These are phyloP conservation scores for Lycia hirtaria DNA, from an alignment of 2,888 invertebrate genomes.

Conservation along the genomic window DNA sequence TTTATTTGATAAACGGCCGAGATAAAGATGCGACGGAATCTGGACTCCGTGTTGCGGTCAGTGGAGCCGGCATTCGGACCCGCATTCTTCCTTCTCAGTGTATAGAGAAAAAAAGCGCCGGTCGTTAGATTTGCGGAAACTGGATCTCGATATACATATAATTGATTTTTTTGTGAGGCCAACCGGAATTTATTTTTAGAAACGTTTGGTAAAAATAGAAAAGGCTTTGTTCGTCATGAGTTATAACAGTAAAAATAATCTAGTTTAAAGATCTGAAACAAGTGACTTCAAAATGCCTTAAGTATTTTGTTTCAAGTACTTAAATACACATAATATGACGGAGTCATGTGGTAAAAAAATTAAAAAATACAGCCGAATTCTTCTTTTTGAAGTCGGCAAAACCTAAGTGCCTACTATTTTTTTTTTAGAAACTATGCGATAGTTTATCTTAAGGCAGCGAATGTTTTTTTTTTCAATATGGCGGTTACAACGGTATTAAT, in stretches of 20 bases:
- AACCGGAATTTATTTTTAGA: slow-evolving; percentile 1
- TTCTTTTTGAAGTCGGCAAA: too few relatives aligned
- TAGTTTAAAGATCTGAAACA: too few relatives aligned
- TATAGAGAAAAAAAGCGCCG: slow-evolving; percentile 14
- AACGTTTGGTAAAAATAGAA: slow-evolving; percentile 9
- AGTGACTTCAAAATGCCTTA: too few relatives aligned
- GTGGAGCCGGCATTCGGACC: slow-evolving; percentile 36
- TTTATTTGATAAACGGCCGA: slow-evolving; percentile 79
- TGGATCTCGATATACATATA: slow-evolving; percentile 7
- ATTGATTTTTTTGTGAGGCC: slow-evolving; percentile 5
- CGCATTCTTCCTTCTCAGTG: slow-evolving; percentile 25
- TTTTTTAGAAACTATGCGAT: too few relatives aligned
- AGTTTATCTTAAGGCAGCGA: too few relatives aligned
- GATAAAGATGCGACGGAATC: slow-evolving; percentile 68
- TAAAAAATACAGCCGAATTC: too few relatives aligned
- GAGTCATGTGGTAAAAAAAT: too few relatives aligned
- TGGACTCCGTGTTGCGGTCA: slow-evolving; percentile 63
- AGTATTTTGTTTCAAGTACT: too few relatives aligned
- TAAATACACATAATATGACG: too few relatives aligned
- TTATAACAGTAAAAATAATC: not conserved
- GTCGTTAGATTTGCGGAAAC: slow-evolving; percentile 11
- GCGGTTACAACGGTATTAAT: too few relatives aligned
- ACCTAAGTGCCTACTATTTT: too few relatives aligned
- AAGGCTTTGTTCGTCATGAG: not conserved
- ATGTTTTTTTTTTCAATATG: too few relatives aligned